Base-by-base conservation (phyloP, 2,888 invertebrate genomes). In the Caenorhabditis zanzibari region DNA sequence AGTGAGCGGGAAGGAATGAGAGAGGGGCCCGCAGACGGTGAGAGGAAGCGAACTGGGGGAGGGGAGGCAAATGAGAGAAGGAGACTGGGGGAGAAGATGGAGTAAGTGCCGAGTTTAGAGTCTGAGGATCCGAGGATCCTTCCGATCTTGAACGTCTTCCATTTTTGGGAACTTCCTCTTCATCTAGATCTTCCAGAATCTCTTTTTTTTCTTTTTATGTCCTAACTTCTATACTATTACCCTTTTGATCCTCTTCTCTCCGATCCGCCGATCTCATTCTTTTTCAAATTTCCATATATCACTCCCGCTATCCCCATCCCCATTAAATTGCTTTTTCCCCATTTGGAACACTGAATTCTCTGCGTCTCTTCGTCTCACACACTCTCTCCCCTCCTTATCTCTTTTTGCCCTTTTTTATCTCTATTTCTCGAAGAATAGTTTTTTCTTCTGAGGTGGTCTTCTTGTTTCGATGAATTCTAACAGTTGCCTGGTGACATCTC, bases 301-400 rank as follows among this genome's bases (percentile, higher is more conserved):
- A 66, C 49, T 56, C 35, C 69, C 41, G 56, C 56, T 26, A 41
- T 56, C 56, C 41, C 35, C 32, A 32, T 32, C 26, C 41, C 56
- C 35, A 47, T 59, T 24, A 14, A 56, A 66, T 47, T 66, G 56
- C 58, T 44, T 41, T 54, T 58, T 66, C 47, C 52, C 9, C 47
- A 49, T 7, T 47, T 58, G 58, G 58, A 68, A 58, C 66, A 59
- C 56, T 49, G 41, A 44, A 49, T 28, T 54, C 41, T 69, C 76
- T 76, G 68, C 44, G 76, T 54, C 69, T 76, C 76, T 76, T 69
- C 68, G 59, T 76, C 76, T 76, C 61, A 22, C 35, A 58, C 52
- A 38, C 69, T 61, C 68, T 76, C 24, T 64, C 63, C 6, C 69
- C 22, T 7, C 38, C 69, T 76, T 69, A 69, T 68, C 76, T 76